Base-by-base conservation (phyloP, 2,888 invertebrate genomes). In the Ceraclea dissimilis region DNA sequence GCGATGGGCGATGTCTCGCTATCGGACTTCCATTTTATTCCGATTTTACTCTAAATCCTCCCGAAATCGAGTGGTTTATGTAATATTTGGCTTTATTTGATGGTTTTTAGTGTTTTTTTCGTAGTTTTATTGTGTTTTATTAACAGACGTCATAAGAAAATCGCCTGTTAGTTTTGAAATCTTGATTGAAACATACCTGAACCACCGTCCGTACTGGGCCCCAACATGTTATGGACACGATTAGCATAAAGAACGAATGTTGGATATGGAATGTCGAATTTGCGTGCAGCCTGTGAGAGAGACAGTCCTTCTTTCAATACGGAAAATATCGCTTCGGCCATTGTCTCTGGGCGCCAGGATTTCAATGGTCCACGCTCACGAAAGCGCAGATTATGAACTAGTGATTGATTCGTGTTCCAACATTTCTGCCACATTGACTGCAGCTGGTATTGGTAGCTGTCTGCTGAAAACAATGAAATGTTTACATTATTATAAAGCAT, bases 361-460 rank as follows among this genome's bases (percentile, higher is more conserved):
- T 93, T 93, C 59, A 93, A 79, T 0, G 93, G 93, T 2, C 93
- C 93, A 57, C 93, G 84, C 74, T 93, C 93, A 49, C 93, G 86
- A 79, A 93, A 93, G 65, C 93, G 84, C 68, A 93, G 76, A 71
- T 93, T 91, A 76, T 93, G 93, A 65, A 93, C 90, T 67, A 93
- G 80, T 67, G 88, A 89, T 74, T 93, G 93, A 73, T 91, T 92
- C 64, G 91, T 92, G 74, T 90, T 93, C 93, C 93, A 93, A 74
- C 93, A 93, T 73, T 93, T 93, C 75, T 93, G 93, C 93, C 93
- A 93, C 87, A 93, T 90, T 57, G 90, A 91, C 74, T 93, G 93
- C 71, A 93, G 78, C 74, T 93, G 93, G 75, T 93, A 93, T 75
- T 93, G 93, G 82, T 93, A 93, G 81, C 91, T 92, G 82, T 92